Conservation (phyloP, 2,888 invertebrate genomes). For the Pachliopta kotzebuea region DNA sequence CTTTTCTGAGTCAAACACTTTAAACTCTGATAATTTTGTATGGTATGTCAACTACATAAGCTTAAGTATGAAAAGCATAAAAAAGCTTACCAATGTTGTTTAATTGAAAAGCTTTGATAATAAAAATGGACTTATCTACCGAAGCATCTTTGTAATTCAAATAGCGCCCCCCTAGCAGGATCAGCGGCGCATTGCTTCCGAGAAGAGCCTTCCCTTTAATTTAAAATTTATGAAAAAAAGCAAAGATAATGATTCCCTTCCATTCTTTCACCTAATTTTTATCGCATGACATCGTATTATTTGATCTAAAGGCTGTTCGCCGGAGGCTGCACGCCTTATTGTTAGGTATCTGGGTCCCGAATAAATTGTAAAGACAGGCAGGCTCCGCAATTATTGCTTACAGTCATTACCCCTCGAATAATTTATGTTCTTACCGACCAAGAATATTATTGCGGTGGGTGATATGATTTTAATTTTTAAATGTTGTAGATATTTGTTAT, state of each 20-base stretch:
- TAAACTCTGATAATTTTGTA: too few species aligned
- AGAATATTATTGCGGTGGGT: slow-evolving; percentile 19
- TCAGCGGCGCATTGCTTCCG: slow-evolving; percentile 5
- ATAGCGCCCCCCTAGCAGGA: background rate
- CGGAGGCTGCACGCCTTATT: slow-evolving; percentile 28
- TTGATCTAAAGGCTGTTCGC: slow-evolving; percentile 23
- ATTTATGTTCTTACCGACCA: slow-evolving; percentile 22
- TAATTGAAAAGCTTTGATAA: background rate
- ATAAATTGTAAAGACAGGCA: slow-evolving; percentile 29
- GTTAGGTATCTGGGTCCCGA: slow-evolving; percentile 31
- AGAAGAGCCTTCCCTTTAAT: slow-evolving; percentile 12
- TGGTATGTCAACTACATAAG: background rate
- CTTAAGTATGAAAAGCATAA: background rate
- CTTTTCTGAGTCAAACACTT: too few species aligned
- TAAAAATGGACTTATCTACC: background rate
- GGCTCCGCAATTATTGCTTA: slow-evolving; percentile 27
- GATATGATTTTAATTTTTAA: background rate
- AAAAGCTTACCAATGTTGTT: background rate
- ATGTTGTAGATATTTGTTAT: background rate
- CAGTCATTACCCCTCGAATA: slow-evolving; percentile 30
- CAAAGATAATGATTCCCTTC: slow-evolving; percentile 16
- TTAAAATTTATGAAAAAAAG: slow-evolving; percentile 21
- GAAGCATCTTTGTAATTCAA: slow-evolving; percentile 9
- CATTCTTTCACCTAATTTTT: slow-evolving; percentile 24
- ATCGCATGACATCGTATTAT: slow-evolving; percentile 19